phyloP scores from a whole-genome alignment of 2,888 invertebrate species.

The Chymomyza caudatula region DNA sequence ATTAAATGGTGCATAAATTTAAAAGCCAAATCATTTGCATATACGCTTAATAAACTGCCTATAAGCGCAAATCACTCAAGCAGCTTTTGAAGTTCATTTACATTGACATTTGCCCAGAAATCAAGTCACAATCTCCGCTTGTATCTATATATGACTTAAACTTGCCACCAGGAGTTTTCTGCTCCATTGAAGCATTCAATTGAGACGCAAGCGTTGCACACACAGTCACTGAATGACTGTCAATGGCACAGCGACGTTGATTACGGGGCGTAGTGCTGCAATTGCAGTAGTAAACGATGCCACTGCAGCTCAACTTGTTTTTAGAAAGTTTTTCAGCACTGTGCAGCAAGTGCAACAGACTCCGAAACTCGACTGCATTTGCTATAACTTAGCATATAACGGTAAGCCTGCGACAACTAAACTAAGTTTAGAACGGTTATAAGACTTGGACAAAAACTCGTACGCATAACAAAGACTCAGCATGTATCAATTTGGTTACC shows the following conservation, averaged over 20 bases:
- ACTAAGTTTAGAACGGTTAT: constrained; percentile 55
- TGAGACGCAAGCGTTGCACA: constrained; percentile 26
- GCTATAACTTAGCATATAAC: constrained; percentile 44
- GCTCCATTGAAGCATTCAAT: constrained; percentile 76
- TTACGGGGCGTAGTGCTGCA: constrained; percentile 34
- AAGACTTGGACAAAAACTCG: constrained; percentile 6
- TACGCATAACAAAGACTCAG: not conserved
- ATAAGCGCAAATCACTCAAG: not conserved
- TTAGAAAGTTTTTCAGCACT: constrained; percentile 55
- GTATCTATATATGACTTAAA: not conserved
- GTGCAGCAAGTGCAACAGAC: not conserved
- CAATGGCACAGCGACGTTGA: constrained; percentile 10
- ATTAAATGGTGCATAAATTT: constrained; percentile 37
- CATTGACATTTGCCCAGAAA: constrained; percentile 45
- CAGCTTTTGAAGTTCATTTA: constrained; percentile 47
- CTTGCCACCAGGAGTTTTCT: constrained; percentile 60
- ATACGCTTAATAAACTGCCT: constrained; percentile 40
- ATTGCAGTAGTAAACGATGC: constrained; percentile 37
- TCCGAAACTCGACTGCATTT: constrained; percentile 22
- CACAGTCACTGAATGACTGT: constrained; percentile 6
- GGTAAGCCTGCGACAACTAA: constrained; percentile 29
- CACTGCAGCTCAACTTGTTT: constrained; percentile 48
- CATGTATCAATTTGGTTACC: not conserved
- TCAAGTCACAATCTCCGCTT: constrained; percentile 14
- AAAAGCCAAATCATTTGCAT: constrained; percentile 18